Conservation (phyloP, 2,113 vertebrate species). For the Prionailurus bengalensis region DNA sequence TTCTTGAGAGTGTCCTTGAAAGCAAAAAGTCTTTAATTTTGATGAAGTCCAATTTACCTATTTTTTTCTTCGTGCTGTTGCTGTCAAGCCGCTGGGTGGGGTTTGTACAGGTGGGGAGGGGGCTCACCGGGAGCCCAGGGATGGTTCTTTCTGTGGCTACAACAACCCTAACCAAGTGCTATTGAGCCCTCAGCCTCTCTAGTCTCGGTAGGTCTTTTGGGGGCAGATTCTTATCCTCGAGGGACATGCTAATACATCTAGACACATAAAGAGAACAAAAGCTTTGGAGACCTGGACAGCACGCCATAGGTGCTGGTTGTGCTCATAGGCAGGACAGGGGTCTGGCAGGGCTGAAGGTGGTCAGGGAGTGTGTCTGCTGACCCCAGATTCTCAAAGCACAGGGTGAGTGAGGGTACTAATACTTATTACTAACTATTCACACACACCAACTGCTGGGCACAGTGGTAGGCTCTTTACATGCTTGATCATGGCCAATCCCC, state of each 20-base stretch:
- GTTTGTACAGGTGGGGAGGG: neutral
- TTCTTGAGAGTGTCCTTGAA: neutral
- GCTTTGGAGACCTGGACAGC: neutral
- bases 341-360: neutral
- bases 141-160: neutral
- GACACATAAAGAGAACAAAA: neutral
- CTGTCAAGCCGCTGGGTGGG: neutral
- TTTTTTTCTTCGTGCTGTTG: too few species aligned
- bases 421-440: neutral
- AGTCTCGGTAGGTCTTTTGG: neutral
- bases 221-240: neutral
- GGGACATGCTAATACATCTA: neutral
- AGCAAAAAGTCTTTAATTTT: neutral
- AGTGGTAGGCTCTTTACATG: neutral
- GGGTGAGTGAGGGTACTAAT: neutral
- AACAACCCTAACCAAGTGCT: neutral
- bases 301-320: fast-evolving
- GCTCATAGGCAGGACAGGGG: neutral
- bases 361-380: neutral
- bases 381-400: neutral
- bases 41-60: too few species aligned
- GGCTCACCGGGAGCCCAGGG: neutral
- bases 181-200: neutral
- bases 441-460: neutral
- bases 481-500: neutral